These are phyloP conservation scores for Otus sunia DNA, from an alignment of 2,113 vertebrate species.

Conservation along the genomic window DNA sequence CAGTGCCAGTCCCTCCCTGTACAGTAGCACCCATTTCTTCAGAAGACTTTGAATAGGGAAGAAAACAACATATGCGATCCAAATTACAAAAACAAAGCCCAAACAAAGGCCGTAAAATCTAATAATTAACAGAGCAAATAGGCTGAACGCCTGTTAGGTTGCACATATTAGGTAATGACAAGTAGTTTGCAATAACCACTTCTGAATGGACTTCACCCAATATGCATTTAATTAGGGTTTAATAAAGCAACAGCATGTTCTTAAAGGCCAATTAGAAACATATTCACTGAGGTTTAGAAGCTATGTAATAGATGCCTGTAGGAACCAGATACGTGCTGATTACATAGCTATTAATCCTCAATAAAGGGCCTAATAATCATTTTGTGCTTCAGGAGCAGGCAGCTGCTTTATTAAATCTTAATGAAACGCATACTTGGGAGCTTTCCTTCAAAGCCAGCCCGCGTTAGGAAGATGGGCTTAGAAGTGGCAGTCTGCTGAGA, in stretches of 20 bases:
- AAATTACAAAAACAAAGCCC: constrained; percentile 24
- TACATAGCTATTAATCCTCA: constrained; percentile 71
- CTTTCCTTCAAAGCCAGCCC: constrained; percentile 54
- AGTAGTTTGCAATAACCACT: constrained; percentile 54
- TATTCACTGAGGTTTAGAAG: constrained; percentile 68
- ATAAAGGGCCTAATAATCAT: constrained; percentile 68
- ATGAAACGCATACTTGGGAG: constrained; percentile 56
- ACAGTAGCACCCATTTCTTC: not conserved
- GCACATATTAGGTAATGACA: constrained; percentile 60
- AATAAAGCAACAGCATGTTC: constrained; percentile 71
- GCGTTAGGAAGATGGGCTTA: constrained; percentile 19
- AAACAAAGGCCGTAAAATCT: constrained; percentile 39
- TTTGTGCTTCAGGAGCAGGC: constrained; percentile 48
- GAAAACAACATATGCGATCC: not conserved
- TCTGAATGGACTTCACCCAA: constrained; percentile 59
- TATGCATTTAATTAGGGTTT: constrained; percentile 72
- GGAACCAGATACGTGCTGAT: constrained; percentile 65
- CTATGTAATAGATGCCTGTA: constrained; percentile 66
- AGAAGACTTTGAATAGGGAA: not conserved
- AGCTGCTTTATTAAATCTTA: constrained; percentile 70
- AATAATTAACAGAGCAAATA: constrained; percentile 58
- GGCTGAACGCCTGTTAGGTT: constrained; percentile 43
- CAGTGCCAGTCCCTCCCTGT: not conserved
- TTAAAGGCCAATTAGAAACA: constrained; percentile 75
- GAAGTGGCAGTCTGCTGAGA: constrained; percentile 39